Conservation (phyloP, 2,888 invertebrate species). For the Caenorhabditis japonica region DNA sequence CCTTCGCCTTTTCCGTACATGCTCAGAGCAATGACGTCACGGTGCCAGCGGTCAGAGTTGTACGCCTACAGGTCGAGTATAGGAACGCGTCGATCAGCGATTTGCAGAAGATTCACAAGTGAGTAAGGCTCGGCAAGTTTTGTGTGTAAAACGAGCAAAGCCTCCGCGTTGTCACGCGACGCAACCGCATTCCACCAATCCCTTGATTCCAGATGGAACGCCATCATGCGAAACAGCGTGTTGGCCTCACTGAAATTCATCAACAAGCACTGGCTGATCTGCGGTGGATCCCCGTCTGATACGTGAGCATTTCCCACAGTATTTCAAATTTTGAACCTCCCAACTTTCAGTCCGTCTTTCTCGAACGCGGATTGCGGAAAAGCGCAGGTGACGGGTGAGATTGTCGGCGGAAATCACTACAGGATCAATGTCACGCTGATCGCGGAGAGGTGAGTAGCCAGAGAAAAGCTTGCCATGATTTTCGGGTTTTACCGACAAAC, state of each 20-base stretch:
- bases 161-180: too few species aligned
- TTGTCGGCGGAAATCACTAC: conserved; percentile 64
- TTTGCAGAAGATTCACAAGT: conserved; percentile 62
- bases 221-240: conserved; percentile 62
- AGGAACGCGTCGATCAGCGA: conserved; percentile 54
- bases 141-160: too few species aligned
- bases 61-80: conserved; percentile 66
- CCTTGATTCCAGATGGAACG: conserved; percentile 60
- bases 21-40: conserved; percentile 42
- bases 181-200: too few species aligned
- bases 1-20: too few species aligned
- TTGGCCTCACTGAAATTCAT: conserved; percentile 74
- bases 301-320: conserved; percentile 49
- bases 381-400: conserved; percentile 75
- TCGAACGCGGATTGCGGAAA: conserved; percentile 72
- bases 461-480: conserved; percentile 3
- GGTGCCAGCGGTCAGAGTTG: conserved; percentile 67
- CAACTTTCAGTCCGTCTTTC: conserved; percentile 7
- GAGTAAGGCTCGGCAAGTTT: too few species aligned
- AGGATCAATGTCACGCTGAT: conserved; percentile 76
- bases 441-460: conserved; percentile 66
- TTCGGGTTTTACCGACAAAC: too few species aligned
- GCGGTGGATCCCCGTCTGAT: conserved; percentile 60
- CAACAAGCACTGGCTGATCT: conserved; percentile 76
- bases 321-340: background rate